These are phyloP conservation scores for Scaptomyza tumidula DNA, from an alignment of 2,888 invertebrate species.

Conservation along the genomic window DNA sequence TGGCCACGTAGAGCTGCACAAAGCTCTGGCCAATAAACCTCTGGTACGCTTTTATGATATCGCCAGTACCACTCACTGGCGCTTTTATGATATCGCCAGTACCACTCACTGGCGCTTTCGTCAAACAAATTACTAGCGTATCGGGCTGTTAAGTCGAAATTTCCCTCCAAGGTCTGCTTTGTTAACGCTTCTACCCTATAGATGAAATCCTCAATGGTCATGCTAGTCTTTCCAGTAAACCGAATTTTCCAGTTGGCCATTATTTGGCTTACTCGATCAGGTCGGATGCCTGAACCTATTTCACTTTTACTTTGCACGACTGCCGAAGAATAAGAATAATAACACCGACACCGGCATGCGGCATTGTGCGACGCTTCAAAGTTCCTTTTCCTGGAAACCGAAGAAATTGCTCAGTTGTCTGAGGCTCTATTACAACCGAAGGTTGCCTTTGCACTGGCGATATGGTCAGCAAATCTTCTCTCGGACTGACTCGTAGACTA, in stretches of 20 bases:
- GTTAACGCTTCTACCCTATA: not conserved
- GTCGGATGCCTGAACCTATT: not conserved
- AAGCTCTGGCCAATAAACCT: not conserved
- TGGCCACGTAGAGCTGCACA: not conserved
- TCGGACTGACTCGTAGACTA: not conserved
- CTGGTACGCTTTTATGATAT: not conserved
- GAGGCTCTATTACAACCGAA: not conserved
- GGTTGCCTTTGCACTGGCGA: not conserved
- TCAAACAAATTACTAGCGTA: not conserved
- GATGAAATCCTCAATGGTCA: not conserved
- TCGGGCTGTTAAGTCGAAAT: too few relatives aligned
- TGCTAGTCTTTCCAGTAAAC: not conserved
- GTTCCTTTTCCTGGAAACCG: not conserved
- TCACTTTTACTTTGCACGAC: not conserved
- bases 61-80: not conserved
- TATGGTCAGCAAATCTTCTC: not conserved
- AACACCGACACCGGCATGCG: not conserved
- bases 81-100: conserved; percentile 1
- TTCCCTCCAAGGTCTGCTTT: not conserved
- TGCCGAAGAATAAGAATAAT: not conserved
- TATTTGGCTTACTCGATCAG: not conserved
- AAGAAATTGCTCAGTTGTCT: not conserved
- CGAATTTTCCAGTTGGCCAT: conserved; percentile 1
- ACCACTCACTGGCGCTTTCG: not conserved
- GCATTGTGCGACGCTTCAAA: not conserved